A percentile compares a stretch with the other conserved stretches of the same genome.
These are phyloP conservation scores for Tringa solitaria DNA, from an alignment of 2,113 vertebrate genomes.

Conservation along the genomic window DNA sequence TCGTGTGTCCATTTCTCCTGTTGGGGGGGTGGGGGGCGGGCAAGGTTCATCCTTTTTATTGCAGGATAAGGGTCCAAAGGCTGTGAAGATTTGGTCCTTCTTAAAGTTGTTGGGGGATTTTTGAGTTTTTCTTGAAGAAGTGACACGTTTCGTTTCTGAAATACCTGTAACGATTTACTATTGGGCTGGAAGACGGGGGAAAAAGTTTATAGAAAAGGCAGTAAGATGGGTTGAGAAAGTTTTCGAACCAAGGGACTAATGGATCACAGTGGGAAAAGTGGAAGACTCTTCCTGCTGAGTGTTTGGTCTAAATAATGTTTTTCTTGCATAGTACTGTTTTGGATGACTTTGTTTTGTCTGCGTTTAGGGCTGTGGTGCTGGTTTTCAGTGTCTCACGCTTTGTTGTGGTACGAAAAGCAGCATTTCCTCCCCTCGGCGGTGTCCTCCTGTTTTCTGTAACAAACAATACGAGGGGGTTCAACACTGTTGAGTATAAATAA, in stretches of 20 bases:
- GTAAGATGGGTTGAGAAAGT: background rate
- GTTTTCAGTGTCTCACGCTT: slow-evolving; percentile 7
- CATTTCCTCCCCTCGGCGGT: background rate
- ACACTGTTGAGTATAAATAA: slow-evolving; percentile 32
- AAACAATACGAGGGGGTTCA: background rate
- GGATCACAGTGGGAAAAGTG: background rate
- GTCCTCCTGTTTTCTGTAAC: slow-evolving; percentile 16
- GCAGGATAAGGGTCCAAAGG: background rate
- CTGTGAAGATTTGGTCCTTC: background rate
- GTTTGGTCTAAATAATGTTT: slow-evolving; percentile 11
- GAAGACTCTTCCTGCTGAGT: background rate
- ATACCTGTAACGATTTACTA: slow-evolving; percentile 37
- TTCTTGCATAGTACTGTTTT: background rate
- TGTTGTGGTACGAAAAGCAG: slow-evolving; percentile 26
- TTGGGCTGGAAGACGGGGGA: background rate
- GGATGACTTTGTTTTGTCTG: slow-evolving; percentile 53
- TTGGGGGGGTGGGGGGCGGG: background rate
- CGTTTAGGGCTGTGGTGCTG: background rate
- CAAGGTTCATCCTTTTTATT: background rate
- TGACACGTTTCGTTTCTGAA: slow-evolving; percentile 45
- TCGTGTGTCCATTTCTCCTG: background rate
- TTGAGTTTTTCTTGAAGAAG: background rate
- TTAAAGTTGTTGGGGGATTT: background rate
- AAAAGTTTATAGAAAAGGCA: background rate
- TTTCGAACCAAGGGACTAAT: slow-evolving; percentile 10